phyloP scores from a whole-genome alignment of 2,113 vertebrate species.

The Lichenostomus cassidix region DNA sequence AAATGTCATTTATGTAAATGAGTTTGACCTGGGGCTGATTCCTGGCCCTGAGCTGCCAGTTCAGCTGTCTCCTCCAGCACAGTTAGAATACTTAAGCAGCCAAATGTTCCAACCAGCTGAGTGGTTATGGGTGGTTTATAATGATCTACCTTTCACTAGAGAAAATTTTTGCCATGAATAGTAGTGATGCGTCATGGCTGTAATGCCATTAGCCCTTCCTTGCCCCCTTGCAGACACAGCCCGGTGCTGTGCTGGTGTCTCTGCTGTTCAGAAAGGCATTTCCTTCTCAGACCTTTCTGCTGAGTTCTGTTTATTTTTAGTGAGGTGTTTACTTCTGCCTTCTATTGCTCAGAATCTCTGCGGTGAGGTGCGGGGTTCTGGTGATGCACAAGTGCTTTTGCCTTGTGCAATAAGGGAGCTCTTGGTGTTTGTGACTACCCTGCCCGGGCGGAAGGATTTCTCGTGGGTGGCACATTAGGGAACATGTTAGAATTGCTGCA shows the following conservation, averaged over 20 bases:
- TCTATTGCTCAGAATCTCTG: not conserved
- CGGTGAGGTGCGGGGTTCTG: not conserved
- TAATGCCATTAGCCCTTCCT: not conserved
- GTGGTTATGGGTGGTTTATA: not conserved
- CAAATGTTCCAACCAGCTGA: not conserved
- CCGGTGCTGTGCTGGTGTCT: not conserved
- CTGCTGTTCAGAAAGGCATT: rapidly evolving
- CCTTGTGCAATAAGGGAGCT: not conserved
- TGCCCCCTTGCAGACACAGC: rapidly evolving
- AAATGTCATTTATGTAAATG: not conserved
- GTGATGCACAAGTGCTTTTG: not conserved
- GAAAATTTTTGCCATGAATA: not conserved
- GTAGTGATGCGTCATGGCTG: not conserved
- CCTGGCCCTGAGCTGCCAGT: not conserved
- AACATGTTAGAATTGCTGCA: not conserved
- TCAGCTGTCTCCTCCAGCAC: not conserved
- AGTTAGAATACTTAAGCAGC: not conserved
- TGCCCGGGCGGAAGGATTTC: rapidly evolving
- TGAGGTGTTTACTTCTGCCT: not conserved
- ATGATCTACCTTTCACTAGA: not conserved
- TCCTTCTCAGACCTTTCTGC: not conserved
- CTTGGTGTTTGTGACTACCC: not conserved
- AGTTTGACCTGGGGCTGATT: not conserved
- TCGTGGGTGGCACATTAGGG: rapidly evolving
- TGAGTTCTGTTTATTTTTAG: not conserved